Evolutionary conservation across 64 coral and sea anemone species (phyloP).

Genomic region (Porites australiensis): DNA sequence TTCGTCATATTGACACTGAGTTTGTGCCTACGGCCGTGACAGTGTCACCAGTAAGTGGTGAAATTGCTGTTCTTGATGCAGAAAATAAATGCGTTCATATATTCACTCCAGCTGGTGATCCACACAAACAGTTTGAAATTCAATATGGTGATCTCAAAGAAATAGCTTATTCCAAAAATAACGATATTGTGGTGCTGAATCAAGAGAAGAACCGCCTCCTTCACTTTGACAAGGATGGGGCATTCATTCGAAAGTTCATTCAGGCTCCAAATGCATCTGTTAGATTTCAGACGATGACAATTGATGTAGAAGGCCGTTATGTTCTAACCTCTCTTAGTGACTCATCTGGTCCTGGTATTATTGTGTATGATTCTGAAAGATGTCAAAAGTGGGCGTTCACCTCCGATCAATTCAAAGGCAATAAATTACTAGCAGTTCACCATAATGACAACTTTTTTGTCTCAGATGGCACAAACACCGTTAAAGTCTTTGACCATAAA

Average conservation of each 20-base stretch:
- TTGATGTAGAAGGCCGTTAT: slow-evolving; percentile 2
- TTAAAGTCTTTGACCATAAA: slow-evolving; percentile 40
- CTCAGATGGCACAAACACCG: background rate
- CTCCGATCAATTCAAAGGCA: background rate
- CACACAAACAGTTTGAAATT: slow-evolving; percentile 8
- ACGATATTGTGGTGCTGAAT: slow-evolving; percentile 32
- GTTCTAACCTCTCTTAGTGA: slow-evolving; percentile 6
- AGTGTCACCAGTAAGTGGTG: slow-evolving; percentile 11
- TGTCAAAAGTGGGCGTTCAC: slow-evolving; percentile 23
- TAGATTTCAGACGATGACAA: slow-evolving; percentile 27
- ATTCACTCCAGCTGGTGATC: slow-evolving; percentile 19
- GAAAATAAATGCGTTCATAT: slow-evolving; percentile 35
- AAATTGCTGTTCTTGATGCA: slow-evolving; percentile 46
- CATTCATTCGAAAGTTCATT: slow-evolving; percentile 26
- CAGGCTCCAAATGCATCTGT: slow-evolving; percentile 12
- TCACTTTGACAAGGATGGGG: slow-evolving; percentile 40
- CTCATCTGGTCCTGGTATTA: background rate
- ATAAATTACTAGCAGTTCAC: slow-evolving; percentile 1
- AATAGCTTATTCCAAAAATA: slow-evolving; percentile 14
- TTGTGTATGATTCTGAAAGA: slow-evolving; percentile 33
- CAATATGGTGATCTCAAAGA: slow-evolving; percentile 21
- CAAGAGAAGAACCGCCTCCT: slow-evolving; percentile 34
- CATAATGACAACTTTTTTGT: slow-evolving; percentile 19
- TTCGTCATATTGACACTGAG: slow-evolving; percentile 27
- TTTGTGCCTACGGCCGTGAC: slow-evolving; percentile 14